A percentile compares a stretch with the other conserved stretches of the same genome.
These are phyloP conservation scores for Ormia ochracea DNA, from an alignment of 2,888 invertebrate species.

Conservation along the genomic window DNA sequence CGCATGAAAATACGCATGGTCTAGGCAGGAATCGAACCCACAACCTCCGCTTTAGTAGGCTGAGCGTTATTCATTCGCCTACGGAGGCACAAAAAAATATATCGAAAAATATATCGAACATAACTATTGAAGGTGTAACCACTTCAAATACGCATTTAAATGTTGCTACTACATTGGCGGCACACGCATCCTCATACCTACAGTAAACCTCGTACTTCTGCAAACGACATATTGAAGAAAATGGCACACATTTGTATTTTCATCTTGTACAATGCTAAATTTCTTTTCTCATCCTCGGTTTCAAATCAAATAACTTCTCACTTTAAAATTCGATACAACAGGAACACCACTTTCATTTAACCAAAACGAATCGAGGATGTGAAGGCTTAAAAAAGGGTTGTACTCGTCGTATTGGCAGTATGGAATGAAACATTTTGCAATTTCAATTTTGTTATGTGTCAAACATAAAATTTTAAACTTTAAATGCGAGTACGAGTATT, in stretches of 20 bases:
- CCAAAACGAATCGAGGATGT: constrained; percentile 53
- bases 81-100: too few relatives aligned
- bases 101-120: too few relatives aligned
- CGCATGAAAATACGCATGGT: too few relatives aligned
- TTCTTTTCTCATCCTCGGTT: background rate
- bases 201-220: too few relatives aligned
- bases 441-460: constrained; percentile 66
- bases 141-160: too few relatives aligned
- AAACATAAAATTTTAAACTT: constrained; percentile 64
- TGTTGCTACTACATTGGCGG: too few relatives aligned
- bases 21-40: too few relatives aligned
- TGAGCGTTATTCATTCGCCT: too few relatives aligned
- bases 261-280: background rate
- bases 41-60: too few relatives aligned
- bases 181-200: too few relatives aligned
- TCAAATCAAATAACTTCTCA: background rate
- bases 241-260: background rate
- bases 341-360: constrained; percentile 30
- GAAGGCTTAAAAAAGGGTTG: constrained; percentile 37
- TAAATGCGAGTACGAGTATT: constrained; percentile 49
- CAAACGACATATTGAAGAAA: too few relatives aligned
- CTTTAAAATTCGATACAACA: background rate
- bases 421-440: constrained; percentile 42
- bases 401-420: constrained; percentile 9
- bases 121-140: too few relatives aligned